Percentiles rank a stretch among this genome's conserved stretches.
phyloP scores from a whole-genome alignment of 1,140 invertebrate genomes.

The Xylocopa sonorina region DNA sequence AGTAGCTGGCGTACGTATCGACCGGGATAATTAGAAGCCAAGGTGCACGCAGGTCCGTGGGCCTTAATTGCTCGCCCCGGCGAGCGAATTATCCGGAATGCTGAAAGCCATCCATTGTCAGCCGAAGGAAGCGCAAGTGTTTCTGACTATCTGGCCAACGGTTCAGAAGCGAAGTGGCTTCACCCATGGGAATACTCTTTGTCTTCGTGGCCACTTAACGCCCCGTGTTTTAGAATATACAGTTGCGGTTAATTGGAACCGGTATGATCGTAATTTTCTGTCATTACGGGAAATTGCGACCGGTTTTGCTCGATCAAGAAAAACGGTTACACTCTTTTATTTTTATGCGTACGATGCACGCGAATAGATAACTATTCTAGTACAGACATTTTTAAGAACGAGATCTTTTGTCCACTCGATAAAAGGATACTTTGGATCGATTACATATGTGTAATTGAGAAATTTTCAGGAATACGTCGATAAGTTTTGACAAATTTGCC shows the following conservation, averaged over 20 bases:
- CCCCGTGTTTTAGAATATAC: neutral
- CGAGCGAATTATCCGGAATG: conserved; percentile 49
- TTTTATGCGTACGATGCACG: no score
- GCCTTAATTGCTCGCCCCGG: conserved; percentile 46
- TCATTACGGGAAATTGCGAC: neutral
- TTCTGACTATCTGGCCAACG: conserved; percentile 29
- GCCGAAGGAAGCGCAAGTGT: conserved; percentile 47
- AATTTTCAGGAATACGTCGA: no score
- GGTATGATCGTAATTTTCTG: neutral
- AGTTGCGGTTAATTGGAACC: conserved; percentile 20
- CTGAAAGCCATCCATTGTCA: conserved; percentile 61
- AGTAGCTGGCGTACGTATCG: neutral
- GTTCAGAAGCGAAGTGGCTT: conserved; percentile 29
- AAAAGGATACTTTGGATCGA: no score
- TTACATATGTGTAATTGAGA: no score
- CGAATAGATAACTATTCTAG: no score
- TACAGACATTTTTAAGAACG: no score
- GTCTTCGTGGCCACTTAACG: conserved; percentile 17
- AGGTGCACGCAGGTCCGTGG: conserved; percentile 33
- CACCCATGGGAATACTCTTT: conserved; percentile 52
- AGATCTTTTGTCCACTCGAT: no score
- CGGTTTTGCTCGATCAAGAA: neutral
- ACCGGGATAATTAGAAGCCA: conserved; percentile 43
- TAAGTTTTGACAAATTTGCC: no score
- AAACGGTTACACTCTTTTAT: no score